phyloP scores from a whole-genome alignment of 2,113 vertebrate genomes.

The Odontesthes bonariensis region DNA sequence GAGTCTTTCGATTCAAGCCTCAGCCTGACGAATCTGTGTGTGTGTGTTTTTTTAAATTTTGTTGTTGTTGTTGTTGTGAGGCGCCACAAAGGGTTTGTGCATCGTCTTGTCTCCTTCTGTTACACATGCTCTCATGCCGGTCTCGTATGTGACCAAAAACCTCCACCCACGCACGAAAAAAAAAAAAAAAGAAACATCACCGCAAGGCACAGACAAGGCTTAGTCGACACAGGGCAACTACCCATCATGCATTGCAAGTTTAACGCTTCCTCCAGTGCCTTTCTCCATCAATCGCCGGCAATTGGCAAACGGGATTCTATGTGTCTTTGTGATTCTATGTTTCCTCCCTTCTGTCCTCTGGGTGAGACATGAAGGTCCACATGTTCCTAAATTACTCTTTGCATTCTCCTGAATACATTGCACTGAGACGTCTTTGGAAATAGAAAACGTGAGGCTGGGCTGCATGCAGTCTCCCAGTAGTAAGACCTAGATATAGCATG shows the following conservation, averaged over 20 bases:
- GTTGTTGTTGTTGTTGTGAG: conserved; percentile 13
- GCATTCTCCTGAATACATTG: conserved; percentile 39
- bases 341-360: conserved; percentile 38
- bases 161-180: conserved; percentile 22
- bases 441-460: background rate
- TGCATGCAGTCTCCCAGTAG: background rate
- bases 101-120: background rate
- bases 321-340: conserved; percentile 25
- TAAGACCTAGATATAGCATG: background rate
- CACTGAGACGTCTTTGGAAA: conserved; percentile 34
- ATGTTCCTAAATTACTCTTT: conserved; percentile 61
- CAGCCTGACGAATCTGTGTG: conserved; percentile 33
- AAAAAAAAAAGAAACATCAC: conserved; percentile 5
- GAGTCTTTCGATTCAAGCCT: conserved; percentile 33
- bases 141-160: conserved; percentile 20
- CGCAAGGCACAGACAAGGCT: conserved; percentile 44
- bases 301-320: conserved; percentile 61
- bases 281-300: conserved; percentile 63
- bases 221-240: conserved; percentile 46
- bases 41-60: no score
- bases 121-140: background rate
- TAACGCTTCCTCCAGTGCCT: conserved; percentile 46
- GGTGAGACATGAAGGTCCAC: conserved; percentile 47
- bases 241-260: conserved; percentile 58
- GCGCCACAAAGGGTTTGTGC: conserved; percentile 24